Evolutionary conservation across 2,888 invertebrate species (phyloP), one percentile per base, ranked within the genome.

Genomic region (Ornithoptera priamus): DNA sequence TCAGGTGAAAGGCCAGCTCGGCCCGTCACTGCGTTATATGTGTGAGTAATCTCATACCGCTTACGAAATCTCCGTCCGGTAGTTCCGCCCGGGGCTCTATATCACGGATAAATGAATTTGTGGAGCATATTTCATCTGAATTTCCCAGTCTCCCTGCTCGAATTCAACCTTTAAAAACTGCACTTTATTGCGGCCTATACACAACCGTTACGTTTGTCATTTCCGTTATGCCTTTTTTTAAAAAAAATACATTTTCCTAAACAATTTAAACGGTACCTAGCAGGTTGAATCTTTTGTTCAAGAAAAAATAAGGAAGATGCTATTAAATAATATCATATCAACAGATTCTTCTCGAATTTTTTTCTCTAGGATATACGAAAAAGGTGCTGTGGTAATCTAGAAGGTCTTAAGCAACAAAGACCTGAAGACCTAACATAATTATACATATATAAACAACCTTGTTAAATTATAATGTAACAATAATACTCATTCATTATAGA

Each of bases 61-160:
- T 62, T 67, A 56, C 57, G 10, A 62, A 68, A 67, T 62, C 67
- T 67, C 39, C 39, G 46, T 56, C 57, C 39, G 24, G 22, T 58
- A 22, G 42, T 15, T 62, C 56, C 68, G 63, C 65, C 68, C 42
- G 65, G 42, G 56, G 22, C 39, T 22, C 30, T 62, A 66, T 66
- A 30, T 66, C 62, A 62, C 39, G 62, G 69, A 66, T 62, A 69
- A 66, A 66, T 66, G 69, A 69, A 69, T 63, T 62, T 67, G 66
- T 70, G 62, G 62, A 36, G 66, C 70, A 62, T 65, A 63, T 70
- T 70, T 70, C 70, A 67, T 60, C 53, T 20, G 64, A 66, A 66
- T 50, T 62, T 46, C 39, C 39, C 39, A 67, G 53, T 63, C 50
- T 63, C 22, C 39, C 62, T 59, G 59, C 46, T 62, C n/a, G 53